These are phyloP conservation scores for Caenorhabditis sulstoni DNA, from an alignment of 2,888 invertebrate species.

Conservation along the genomic window DNA sequence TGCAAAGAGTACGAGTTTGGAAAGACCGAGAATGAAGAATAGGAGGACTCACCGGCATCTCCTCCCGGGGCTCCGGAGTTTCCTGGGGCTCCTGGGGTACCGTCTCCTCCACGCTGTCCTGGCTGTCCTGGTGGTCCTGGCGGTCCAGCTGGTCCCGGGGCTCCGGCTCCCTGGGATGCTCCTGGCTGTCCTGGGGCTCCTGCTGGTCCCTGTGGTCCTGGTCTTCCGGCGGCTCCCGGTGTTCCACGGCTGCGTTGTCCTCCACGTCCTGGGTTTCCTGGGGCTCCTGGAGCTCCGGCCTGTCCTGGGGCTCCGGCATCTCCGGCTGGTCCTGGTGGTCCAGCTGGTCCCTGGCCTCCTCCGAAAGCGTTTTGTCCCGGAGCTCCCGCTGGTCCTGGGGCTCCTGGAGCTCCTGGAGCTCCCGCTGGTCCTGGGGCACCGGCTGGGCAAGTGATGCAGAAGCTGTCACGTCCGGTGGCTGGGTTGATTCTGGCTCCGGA, in stretches of 20 bases:
- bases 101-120: constrained; percentile 37
- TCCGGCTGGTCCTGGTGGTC: constrained; percentile 50
- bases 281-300: constrained; percentile 47
- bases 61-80: constrained; percentile 47
- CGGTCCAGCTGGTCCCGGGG: constrained; percentile 41
- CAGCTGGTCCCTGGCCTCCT: constrained; percentile 53
- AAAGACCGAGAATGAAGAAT: not conserved
- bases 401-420: constrained; percentile 58
- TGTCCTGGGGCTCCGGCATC: constrained; percentile 53
- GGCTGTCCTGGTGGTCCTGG: constrained; percentile 51
- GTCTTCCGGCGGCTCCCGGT: constrained; percentile 50
- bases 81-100: constrained; percentile 54
- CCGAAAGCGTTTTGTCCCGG: constrained; percentile 42
- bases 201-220: constrained; percentile 52
- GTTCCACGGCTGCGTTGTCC: constrained; percentile 55
- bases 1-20: too few species aligned
- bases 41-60: constrained; percentile 33
- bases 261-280: constrained; percentile 55
- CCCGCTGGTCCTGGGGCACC: constrained; percentile 59
- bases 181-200: constrained; percentile 52
- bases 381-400: constrained; percentile 37
- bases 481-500: constrained; percentile 52
- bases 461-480: constrained; percentile 46
- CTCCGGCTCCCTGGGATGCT: constrained; percentile 42
- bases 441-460: constrained; percentile 64